Percentiles rank a stretch among this genome's conserved stretches.
phyloP scores from a whole-genome alignment of 2,888 invertebrate species.

The Ellobium chinense region DNA sequence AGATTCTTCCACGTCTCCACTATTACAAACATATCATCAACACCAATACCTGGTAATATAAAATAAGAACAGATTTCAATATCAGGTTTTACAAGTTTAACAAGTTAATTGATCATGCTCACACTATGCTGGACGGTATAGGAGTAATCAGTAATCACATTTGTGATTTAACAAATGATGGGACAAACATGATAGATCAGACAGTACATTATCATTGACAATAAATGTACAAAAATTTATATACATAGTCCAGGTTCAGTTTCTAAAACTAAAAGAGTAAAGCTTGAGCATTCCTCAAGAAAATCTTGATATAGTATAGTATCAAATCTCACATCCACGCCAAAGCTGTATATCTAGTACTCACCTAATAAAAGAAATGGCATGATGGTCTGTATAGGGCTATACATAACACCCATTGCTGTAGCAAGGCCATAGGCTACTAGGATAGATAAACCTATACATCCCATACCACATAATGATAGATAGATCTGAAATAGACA shows the following conservation, averaged over 20 bases:
- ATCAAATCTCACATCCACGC: slow-evolving; percentile 92
- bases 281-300: too few relatives aligned
- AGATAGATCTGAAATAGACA: slow-evolving; percentile 84
- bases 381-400: slow-evolving; percentile 90
- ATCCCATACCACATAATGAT: slow-evolving; percentile 85
- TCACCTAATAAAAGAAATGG: slow-evolving; percentile 90
- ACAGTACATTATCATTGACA: too few relatives aligned
- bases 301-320: too few relatives aligned
- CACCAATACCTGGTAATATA: slow-evolving; percentile 79
- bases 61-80: too few relatives aligned
- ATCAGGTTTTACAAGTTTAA: too few relatives aligned
- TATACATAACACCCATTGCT: slow-evolving; percentile 86
- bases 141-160: background rate
- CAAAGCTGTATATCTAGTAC: slow-evolving; percentile 71
- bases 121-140: too few relatives aligned
- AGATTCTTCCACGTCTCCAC: slow-evolving; percentile 79
- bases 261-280: too few relatives aligned
- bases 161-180: too few relatives aligned
- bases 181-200: too few relatives aligned
- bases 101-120: too few relatives aligned
- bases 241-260: too few relatives aligned
- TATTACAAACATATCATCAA: slow-evolving; percentile 93
- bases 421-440: slow-evolving; percentile 88
- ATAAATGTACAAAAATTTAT: too few relatives aligned
- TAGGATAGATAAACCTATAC: slow-evolving; percentile 88